Conservation (phyloP, 53 echinoderm and acorn worm species). For the Holothuria scabra region DNA sequence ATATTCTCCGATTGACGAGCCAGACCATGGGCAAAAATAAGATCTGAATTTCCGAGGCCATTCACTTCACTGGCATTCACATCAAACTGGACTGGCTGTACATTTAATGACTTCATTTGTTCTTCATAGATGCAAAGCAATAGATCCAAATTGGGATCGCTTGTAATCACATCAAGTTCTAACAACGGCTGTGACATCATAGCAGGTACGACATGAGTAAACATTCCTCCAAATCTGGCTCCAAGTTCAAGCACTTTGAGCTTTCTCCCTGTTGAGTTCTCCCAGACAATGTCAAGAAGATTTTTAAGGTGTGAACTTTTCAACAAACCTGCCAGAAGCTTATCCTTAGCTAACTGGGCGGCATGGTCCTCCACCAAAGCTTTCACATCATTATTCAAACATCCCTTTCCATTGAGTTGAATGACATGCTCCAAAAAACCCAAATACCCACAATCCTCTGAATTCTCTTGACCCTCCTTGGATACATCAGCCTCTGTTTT, state of each 20-base stretch:
- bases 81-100: slow-evolving; percentile 67
- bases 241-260: slow-evolving; percentile 78
- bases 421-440: slow-evolving; percentile 49
- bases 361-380: slow-evolving; percentile 46
- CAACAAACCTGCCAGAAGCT: slow-evolving; percentile 65
- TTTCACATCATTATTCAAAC: slow-evolving; percentile 22
- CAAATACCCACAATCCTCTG: slow-evolving; percentile 61
- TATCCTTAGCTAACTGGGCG: slow-evolving; percentile 47
- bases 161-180: slow-evolving; percentile 62
- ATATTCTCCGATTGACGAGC: slow-evolving; percentile 55
- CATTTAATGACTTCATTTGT: slow-evolving; percentile 60
- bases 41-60: slow-evolving; percentile 59
- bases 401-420: slow-evolving; percentile 46
- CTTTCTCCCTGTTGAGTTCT: slow-evolving; percentile 56
- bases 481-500: too few species aligned
- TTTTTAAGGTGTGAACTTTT: slow-evolving; percentile 68
- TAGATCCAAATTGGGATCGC: slow-evolving; percentile 63
- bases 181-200: slow-evolving; percentile 73
- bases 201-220: slow-evolving; percentile 58
- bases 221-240: slow-evolving; percentile 59
- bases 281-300: slow-evolving; percentile 69
- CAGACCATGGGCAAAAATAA: slow-evolving; percentile 63
- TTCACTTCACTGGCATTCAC: slow-evolving; percentile 49
- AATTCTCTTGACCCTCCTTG: background rate
- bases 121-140: slow-evolving; percentile 25